Base-by-base conservation (phyloP, 1,140 invertebrate genomes). In the Hylyphantes graminicola region DNA sequence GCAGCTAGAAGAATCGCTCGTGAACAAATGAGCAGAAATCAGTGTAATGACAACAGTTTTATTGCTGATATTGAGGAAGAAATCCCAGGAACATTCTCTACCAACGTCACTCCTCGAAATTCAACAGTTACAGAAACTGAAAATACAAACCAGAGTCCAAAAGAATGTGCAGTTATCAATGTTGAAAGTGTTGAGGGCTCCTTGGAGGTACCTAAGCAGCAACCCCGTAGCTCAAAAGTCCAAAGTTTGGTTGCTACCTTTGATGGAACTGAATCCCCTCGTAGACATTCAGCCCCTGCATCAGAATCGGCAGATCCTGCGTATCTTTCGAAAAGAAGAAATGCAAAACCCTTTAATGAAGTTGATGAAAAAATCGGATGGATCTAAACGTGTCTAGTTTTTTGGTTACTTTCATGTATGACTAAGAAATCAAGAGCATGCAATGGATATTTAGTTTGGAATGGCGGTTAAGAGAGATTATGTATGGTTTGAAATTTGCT, bases 21-120 rank as follows among this genome's bases (percentile, higher is more conserved):
- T 11, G 79, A 81, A 54, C 54, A 51, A 15, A 21, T 55, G 15
- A 10, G 9, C 7, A 50, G 17, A 19, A 72, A 13, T 13, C 65
- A 35, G 15, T 6, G 13, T 1, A 53, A 64, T 73, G 79, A 72
- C 6, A 73, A 35, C 13, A 53, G 35, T 3, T 57, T 15, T 17
- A 81, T 81, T 8, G 67, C 21, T 19, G 50, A 10, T 6, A 81
- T 81, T 15, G 79, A 81, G 73, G 79, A 81, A 63, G 79, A 81
- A 73, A 54, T 73, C n/a, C 79, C 79, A 8, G 79, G 68, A 0
- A 81, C 79, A 61, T 81, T 81, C 17, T 81, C 79, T 13, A 15
- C 68, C n/a, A 59, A 48, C 54, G 55, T 9, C 12, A 81, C 79
- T 15, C 79, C 79, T 13, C 61, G 79, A 72, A 81, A 73, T 55